phyloP scores from a whole-genome alignment of 1,140 invertebrate genomes.

The Lamellibrachia luymesi region DNA sequence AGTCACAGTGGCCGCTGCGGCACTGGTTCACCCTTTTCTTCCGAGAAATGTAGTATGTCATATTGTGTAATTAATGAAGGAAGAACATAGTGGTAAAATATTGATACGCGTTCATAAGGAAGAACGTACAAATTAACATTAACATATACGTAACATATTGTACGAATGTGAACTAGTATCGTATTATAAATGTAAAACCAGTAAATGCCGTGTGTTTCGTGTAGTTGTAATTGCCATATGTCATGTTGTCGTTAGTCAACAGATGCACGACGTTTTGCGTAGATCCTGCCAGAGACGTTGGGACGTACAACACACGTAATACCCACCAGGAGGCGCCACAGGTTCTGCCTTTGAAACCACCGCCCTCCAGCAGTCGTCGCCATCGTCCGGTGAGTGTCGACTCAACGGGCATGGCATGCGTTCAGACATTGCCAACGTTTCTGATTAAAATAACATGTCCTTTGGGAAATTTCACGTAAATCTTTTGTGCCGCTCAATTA shows the following conservation, averaged over 20 bases:
- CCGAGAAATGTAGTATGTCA: neutral
- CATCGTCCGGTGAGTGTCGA: neutral
- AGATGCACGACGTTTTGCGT: neutral
- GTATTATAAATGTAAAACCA: neutral
- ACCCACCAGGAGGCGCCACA: neutral
- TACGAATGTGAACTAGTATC: neutral
- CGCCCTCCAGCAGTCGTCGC: neutral
- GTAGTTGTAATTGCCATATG: neutral
- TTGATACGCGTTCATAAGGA: too few relatives aligned
- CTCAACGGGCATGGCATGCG: too few relatives aligned
- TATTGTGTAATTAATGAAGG: neutral
- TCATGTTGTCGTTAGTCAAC: neutral
- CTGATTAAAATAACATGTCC: too few relatives aligned
- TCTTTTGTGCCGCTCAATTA: too few relatives aligned
- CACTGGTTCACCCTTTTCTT: neutral
- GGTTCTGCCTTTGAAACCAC: neutral
- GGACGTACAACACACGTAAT: neutral
- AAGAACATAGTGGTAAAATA: too few relatives aligned
- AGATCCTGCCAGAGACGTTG: neutral
- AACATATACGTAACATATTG: too few relatives aligned
- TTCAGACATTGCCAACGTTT: too few relatives aligned
- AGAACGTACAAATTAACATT: too few relatives aligned
- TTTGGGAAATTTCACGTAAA: too few relatives aligned
- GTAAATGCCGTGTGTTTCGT: neutral
- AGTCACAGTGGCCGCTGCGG: too few relatives aligned